Percentiles rank a stretch among this genome's conserved stretches.
Evolutionary conservation across 2,113 vertebrate species (phyloP).

Genomic region (Ceyx margarethae): DNA sequence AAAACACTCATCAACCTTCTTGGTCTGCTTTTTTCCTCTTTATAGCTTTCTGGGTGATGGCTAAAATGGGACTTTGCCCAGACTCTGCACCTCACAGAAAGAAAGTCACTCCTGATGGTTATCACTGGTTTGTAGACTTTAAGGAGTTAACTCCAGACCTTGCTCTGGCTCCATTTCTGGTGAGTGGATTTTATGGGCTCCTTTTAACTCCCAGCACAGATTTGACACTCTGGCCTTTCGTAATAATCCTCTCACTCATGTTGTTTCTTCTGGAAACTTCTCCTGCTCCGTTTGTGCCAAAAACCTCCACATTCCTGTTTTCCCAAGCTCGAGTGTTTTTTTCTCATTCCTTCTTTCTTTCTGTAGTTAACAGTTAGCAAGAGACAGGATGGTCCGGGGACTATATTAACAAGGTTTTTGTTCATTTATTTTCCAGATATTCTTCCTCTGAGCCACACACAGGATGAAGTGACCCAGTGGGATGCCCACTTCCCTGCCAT

Average conservation of each 20-base stretch:
- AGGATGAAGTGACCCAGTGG: background rate
- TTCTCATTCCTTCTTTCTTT: background rate
- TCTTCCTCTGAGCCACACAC: background rate
- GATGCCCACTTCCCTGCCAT: background rate
- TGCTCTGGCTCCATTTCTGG: conserved; percentile 15
- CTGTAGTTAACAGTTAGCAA: background rate
- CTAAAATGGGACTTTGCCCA: conserved; percentile 27
- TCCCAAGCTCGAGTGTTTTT: background rate
- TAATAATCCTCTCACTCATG: conserved; percentile 29
- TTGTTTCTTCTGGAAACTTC: conserved; percentile 55
- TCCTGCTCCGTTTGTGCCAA: background rate
- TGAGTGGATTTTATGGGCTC: conserved; percentile 46
- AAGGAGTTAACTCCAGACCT: conserved; percentile 57
- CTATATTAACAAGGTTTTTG: background rate
- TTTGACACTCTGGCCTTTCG: conserved; percentile 46
- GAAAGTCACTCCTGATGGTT: background rate
- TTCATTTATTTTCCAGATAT: background rate
- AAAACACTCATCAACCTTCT: conserved; percentile 27
- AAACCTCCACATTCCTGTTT: background rate
- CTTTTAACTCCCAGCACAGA: conserved; percentile 54
- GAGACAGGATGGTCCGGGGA: background rate
- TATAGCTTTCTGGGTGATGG: conserved; percentile 15
- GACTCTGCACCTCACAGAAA: background rate
- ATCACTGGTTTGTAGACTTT: background rate
- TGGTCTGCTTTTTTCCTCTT: background rate